A percentile compares a stretch with the other conserved stretches of the same genome.
These are phyloP conservation scores for Agonopterix alstromeriana DNA, from an alignment of 2,888 invertebrate species.

Conservation along the genomic window DNA sequence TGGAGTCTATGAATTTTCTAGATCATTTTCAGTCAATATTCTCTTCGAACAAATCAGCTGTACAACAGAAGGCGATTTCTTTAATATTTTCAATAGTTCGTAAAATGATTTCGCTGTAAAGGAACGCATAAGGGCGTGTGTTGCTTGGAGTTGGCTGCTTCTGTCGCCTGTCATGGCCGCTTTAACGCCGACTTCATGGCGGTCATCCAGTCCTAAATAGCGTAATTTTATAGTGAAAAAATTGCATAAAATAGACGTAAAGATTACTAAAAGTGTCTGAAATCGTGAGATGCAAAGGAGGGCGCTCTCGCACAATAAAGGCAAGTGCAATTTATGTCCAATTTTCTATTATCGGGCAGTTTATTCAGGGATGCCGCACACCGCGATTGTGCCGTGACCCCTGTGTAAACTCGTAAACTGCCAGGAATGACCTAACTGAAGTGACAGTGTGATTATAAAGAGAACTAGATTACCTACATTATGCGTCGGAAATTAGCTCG, in stretches of 20 bases:
- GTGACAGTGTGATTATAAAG: neutral
- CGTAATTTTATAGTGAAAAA: constrained; percentile 28
- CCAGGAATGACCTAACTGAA: neutral
- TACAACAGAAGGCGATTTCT: no score
- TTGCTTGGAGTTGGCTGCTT: constrained; percentile 32
- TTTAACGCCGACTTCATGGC: constrained; percentile 51
- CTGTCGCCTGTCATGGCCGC: constrained; percentile 15
- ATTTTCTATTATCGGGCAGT: neutral
- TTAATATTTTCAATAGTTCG: neutral
- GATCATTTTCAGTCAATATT: no score
- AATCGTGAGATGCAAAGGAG: constrained; percentile 74
- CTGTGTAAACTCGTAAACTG: constrained; percentile 6
- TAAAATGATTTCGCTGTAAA: constrained; percentile 9
- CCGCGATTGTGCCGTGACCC: constrained; percentile 26
- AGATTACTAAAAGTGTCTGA: constrained; percentile 35
- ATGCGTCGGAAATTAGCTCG: no score
- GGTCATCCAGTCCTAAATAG: constrained; percentile 45
- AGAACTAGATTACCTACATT: no score
- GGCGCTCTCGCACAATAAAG: constrained; percentile 68
- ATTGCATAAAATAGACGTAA: no score
- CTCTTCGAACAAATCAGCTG: no score
- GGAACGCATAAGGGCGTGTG: constrained; percentile 36
- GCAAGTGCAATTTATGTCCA: constrained; percentile 44
- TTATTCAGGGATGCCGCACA: constrained; percentile 40
- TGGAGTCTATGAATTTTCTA: no score